Base-by-base conservation (phyloP, 2,113 vertebrate species). In the Carassius gibelio region DNA sequence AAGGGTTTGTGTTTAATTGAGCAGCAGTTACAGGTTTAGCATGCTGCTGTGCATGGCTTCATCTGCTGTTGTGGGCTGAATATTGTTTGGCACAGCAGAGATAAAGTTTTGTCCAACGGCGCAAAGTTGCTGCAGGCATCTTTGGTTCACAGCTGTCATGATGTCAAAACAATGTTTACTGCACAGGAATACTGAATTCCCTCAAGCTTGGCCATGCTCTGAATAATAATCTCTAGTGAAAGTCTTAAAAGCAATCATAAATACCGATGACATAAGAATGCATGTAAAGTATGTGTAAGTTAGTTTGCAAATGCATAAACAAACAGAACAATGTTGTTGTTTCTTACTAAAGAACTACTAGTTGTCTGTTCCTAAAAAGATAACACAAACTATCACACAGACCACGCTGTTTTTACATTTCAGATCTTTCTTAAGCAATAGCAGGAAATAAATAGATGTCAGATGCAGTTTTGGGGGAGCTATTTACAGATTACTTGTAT, bases 91-190 rank as follows among this genome's bases (percentile, higher is more conserved):
- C 81, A 86, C 74, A 75, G 85, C 71, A 77, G 76, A 62, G 85
- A 78, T 84, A 88, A 84, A 84, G 83, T 82, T 84, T 83, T 87
- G 85, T 61, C 71, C 80, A 81, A 57, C 30, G 48, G 55, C 15
- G 34, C 9, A 26, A 21, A 85, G 76, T 82, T 80, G 64, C 87
- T 88, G 59, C 76, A 86, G 86, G 83, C 84, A 61, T 75, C 85
- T 86, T 83, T 81, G 83, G 50, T 84, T 82, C 85, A 86, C 86
- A 85, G 89, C 84, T 88, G 80, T 77, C 83, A 83, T 84, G 84
- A 88, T 88, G 91, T 91, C 88, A 89, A 80, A 64, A 87, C 89
- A 84, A 85, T 84, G 85, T 87, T 68, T 87, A 86, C 78, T 85
- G 78, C 89, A 82, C 84, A 87, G 89, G 89, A 85, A 88, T 87